Evolutionary conservation across 2,797 vertebrate species (phyloP).

Genomic region (Rhynchonycteris naso): DNA sequence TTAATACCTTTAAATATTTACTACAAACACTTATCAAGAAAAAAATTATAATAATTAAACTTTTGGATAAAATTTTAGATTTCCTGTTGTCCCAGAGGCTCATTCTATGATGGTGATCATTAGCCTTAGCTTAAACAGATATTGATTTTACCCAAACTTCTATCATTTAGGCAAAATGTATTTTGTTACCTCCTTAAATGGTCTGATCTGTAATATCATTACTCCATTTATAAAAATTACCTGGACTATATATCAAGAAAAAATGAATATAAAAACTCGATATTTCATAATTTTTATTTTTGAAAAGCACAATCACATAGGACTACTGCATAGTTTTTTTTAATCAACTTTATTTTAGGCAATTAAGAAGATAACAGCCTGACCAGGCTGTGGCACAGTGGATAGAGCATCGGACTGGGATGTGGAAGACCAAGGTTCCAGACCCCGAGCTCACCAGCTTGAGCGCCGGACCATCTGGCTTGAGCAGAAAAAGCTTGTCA

Average conservation of each 20-base stretch:
- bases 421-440: too few relatives aligned
- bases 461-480: too few relatives aligned
- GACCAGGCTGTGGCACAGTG: too few relatives aligned
- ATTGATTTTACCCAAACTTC: neutral
- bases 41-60: neutral
- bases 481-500: too few relatives aligned
- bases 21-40: neutral
- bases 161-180: neutral
- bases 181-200: neutral
- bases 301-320: neutral
- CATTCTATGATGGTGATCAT: neutral
- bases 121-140: neutral
- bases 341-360: neutral
- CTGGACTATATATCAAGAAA: neutral
- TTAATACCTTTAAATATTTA: neutral
- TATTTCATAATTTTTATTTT: slow-evolving; percentile 1
- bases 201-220: neutral
- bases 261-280: neutral
- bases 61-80: neutral
- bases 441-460: too few relatives aligned
- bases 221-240: neutral
- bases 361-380: slow-evolving; percentile 27
- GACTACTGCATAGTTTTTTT: neutral
- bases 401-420: too few relatives aligned
- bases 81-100: neutral